Evolutionary conservation across 2,113 vertebrate species (phyloP).

Genomic region (Stigmatopora argus): DNA sequence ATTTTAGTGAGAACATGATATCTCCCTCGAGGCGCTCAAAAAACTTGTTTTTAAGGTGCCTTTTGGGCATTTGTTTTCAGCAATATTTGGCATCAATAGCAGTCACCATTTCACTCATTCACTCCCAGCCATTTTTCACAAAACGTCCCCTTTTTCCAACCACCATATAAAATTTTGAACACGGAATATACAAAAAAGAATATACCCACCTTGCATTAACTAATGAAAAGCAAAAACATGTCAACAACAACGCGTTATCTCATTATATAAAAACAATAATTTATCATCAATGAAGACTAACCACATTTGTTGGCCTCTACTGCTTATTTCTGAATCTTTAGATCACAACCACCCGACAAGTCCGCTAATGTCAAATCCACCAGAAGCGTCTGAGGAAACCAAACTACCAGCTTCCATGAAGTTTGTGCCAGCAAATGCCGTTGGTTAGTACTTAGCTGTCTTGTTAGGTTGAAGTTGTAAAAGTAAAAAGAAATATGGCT

Average conservation of each 20-base stretch:
- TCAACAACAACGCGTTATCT: too few species aligned
- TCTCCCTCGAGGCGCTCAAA: too few species aligned
- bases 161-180: too few species aligned
- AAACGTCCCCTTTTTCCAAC: too few species aligned
- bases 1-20: too few species aligned
- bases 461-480: too few species aligned
- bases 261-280: too few species aligned
- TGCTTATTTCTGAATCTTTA: conserved; percentile 41
- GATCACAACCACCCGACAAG: conserved; percentile 92
- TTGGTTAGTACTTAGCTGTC: conserved; percentile 69
- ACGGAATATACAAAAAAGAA: too few species aligned
- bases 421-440: conserved; percentile 85
- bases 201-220: too few species aligned
- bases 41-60: background rate
- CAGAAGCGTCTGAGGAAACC: conserved; percentile 88
- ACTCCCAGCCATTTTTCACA: too few species aligned
- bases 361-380: conserved; percentile 83
- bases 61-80: background rate
- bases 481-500: background rate
- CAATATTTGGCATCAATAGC: background rate
- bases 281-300: too few species aligned
- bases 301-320: background rate
- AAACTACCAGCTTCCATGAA: conserved; percentile 85
- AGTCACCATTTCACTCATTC: background rate
- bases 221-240: too few species aligned